These are phyloP conservation scores for Enteromius mattozi DNA, from an alignment of 2,797 vertebrate genomes.

Conservation along the genomic window DNA sequence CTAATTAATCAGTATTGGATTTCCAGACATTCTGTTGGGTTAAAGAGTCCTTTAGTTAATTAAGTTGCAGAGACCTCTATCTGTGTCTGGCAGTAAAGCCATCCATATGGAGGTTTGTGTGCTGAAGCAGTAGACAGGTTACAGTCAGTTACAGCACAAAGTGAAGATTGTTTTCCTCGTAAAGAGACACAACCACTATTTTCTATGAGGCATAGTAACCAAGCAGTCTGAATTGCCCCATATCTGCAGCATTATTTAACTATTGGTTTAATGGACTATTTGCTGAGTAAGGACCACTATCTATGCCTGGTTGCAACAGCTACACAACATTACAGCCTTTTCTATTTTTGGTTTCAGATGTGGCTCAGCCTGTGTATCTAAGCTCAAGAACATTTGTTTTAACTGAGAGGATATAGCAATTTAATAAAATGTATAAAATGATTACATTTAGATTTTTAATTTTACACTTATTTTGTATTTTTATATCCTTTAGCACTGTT, in stretches of 20 bases:
- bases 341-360: not conserved
- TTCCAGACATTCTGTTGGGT: conserved; percentile 56
- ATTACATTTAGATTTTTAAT: not conserved
- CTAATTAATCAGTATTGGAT: conserved; percentile 54
- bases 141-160: conserved; percentile 61
- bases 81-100: conserved; percentile 66
- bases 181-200: conserved; percentile 51
- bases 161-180: conserved; percentile 52
- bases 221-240: not conserved
- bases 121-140: conserved; percentile 64
- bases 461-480: not conserved
- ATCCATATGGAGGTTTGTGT: conserved; percentile 69
- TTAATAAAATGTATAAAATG: not conserved
- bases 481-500: not conserved
- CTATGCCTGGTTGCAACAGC: not conserved
- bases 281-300: not conserved
- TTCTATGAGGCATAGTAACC: conserved; percentile 53
- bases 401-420: not conserved
- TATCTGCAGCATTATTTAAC: conserved; percentile 32
- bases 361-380: not conserved
- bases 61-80: conserved; percentile 67
- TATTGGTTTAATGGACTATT: conserved; percentile 7
- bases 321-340: conserved; percentile 6
- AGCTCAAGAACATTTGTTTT: not conserved
- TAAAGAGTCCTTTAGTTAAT: conserved; percentile 63